Percentiles rank a stretch among this genome's conserved stretches.
These are phyloP conservation scores for Alouatta palliata DNA, from an alignment of 2,113 vertebrate species.

Conservation along the genomic window DNA sequence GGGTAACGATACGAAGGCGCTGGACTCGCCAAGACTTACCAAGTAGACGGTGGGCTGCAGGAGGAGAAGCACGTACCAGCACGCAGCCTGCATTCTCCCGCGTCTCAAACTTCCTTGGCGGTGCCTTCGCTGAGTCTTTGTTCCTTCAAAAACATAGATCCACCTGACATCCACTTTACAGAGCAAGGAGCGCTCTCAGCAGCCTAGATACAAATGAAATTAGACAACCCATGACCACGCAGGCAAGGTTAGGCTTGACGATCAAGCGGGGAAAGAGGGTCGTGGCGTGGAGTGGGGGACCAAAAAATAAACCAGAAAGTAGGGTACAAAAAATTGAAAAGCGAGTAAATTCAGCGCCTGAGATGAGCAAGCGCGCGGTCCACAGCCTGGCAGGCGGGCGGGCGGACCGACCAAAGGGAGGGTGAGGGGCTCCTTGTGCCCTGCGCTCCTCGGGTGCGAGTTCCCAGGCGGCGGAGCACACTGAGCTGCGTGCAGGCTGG, in stretches of 20 bases:
- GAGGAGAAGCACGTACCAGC: constrained; percentile 95
- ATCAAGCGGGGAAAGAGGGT: constrained; percentile 68
- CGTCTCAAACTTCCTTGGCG: constrained; percentile 92
- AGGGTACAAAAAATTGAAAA: constrained; percentile 73
- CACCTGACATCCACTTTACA: constrained; percentile 92
- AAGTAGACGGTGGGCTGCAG: constrained; percentile 92
- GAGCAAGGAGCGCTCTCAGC: constrained; percentile 87
- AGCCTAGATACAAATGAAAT: constrained; percentile 90
- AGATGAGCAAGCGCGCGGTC: constrained; percentile 81
- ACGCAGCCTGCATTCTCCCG: constrained; percentile 95
- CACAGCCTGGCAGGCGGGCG: constrained; percentile 32
- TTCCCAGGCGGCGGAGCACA: constrained; percentile 6
- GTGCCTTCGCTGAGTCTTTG: constrained; percentile 89
- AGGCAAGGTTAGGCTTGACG: constrained; percentile 85
- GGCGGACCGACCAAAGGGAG: background rate
- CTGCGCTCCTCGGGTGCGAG: constrained; percentile 33
- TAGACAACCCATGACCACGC: constrained; percentile 91
- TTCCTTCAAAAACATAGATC: constrained; percentile 95
- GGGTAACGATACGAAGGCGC: background rate
- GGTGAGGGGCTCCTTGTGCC: constrained; percentile 39
- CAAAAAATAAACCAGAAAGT: constrained; percentile 17
- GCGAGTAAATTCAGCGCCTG: constrained; percentile 87
- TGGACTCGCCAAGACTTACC: constrained; percentile 87
- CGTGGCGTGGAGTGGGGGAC: constrained; percentile 57
- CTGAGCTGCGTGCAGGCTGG: constrained; percentile 19